Base-by-base conservation (phyloP, 2,888 invertebrate genomes). In the Apodemia duryi region DNA sequence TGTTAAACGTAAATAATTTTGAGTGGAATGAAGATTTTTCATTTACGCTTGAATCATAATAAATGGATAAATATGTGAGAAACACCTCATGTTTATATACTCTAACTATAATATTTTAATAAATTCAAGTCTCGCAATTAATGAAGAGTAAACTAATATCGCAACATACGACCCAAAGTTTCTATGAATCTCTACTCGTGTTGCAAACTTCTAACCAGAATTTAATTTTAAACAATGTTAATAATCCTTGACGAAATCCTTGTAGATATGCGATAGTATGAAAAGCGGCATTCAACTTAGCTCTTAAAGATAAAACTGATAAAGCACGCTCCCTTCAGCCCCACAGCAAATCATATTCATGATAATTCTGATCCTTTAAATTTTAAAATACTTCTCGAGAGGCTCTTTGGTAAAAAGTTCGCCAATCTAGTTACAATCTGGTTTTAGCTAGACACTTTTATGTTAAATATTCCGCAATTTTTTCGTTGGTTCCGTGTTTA, bases 331-430 rank as follows among this genome's bases (percentile, higher is more conserved):
- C 29, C 49, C 35, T 38, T 38, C 38, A 38, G 43, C 21, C 64
- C 66, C 70, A 67, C 65, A 69, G 68, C 71, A 70, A 71, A 71
- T 71, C 70, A 69, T 65, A 63, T 65, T 69, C 61, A 66, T 66
- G 67, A 67, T 68, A 71, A 70, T 71, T 71, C 66, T 61, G 68
- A 66, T 65, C 66, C 70, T 68, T 67, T 41, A 66, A 70, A 66
- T 65, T 68, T 65, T 66, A 63, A 67, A 68, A 54, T 54, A 29
- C 54, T 54, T 54, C 54, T 54, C 54, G 29, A 54, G 54, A 29
- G 54, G 28, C 54, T 54, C 54, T 54, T 54, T 54, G 54, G 54
- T 10, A 54, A 54, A 54, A 54, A 54, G 54, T 54, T 54, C 54
- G 54, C 29, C 54, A 54, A 54, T 54, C 54, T 54, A 54, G 54